phyloP scores from a whole-genome alignment of 2,888 invertebrate species.

The Pterobdella sp. region DNA sequence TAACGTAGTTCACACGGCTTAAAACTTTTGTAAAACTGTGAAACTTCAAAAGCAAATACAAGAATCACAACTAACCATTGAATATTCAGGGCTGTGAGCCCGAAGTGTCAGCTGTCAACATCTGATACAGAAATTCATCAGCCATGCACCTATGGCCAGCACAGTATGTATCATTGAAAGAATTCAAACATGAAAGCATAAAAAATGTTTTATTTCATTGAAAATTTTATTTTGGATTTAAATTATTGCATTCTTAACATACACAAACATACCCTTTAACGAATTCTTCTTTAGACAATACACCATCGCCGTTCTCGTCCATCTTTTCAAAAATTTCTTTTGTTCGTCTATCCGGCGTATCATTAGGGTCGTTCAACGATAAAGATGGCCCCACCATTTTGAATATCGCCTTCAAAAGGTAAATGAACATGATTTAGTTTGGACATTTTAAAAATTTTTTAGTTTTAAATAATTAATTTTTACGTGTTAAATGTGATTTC shows the following conservation, averaged over 20 bases:
- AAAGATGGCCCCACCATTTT: constrained; percentile 85
- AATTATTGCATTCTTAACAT: too few relatives aligned
- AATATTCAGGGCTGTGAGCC: constrained; percentile 32
- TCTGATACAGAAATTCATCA: constrained; percentile 46
- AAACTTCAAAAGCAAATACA: too few relatives aligned
- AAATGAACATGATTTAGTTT: background rate
- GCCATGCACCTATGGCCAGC: constrained; percentile 58
- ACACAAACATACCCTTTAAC: constrained; percentile 74
- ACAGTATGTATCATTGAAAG: too few relatives aligned
- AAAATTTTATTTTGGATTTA: too few relatives aligned
- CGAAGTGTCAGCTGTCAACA: constrained; percentile 46
- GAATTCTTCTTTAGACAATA: constrained; percentile 94
- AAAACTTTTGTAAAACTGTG: too few relatives aligned
- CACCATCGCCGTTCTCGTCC: constrained; percentile 98
- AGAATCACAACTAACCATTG: too few relatives aligned
- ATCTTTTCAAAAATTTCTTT: constrained; percentile 98
- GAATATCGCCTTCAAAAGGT: constrained; percentile 78
- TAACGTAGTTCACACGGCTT: too few relatives aligned
- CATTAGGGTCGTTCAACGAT: constrained; percentile 57
- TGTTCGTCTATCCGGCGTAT: constrained; percentile 88
- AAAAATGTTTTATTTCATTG: too few relatives aligned
- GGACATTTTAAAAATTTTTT: too few relatives aligned
- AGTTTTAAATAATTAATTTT: too few relatives aligned
- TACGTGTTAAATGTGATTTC: too few relatives aligned
- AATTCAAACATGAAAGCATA: too few relatives aligned